Conservation (phyloP, 1,140 invertebrate genomes). For the Polyergus mexicanus region DNA sequence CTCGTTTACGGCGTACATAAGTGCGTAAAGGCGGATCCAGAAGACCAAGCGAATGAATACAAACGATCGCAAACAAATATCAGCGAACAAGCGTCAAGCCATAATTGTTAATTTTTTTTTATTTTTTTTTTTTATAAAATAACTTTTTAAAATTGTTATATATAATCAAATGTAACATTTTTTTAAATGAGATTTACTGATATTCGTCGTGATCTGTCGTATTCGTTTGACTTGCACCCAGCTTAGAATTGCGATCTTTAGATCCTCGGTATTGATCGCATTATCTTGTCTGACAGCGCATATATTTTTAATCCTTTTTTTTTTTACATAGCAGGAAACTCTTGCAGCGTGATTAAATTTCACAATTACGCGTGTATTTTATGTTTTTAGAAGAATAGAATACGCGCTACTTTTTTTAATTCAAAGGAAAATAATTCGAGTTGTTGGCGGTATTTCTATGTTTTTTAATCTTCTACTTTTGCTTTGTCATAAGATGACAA, state of each 20-base stretch:
- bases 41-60: too few species aligned
- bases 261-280: constrained; percentile 15
- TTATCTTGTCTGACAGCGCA: background rate
- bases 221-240: too few species aligned
- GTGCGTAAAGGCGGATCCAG: too few species aligned
- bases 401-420: background rate
- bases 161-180: too few species aligned
- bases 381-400: too few species aligned
- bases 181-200: too few species aligned
- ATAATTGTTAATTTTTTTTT: too few species aligned
- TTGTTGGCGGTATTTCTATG: background rate
- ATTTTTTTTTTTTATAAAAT: too few species aligned
- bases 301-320: background rate
- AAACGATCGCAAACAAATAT: too few species aligned
- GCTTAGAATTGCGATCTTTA: constrained; percentile 6
- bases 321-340: background rate
- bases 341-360: background rate
- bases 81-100: too few species aligned
- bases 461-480: constrained; percentile 22
- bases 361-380: background rate
- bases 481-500: constrained; percentile 46
- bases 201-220: too few species aligned
- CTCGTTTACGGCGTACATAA: constrained; percentile 10
- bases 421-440: background rate
- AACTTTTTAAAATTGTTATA: too few species aligned